Evolutionary conservation across 2,797 vertebrate genomes (phyloP).

Genomic region (Acipenser ruthenus): DNA sequence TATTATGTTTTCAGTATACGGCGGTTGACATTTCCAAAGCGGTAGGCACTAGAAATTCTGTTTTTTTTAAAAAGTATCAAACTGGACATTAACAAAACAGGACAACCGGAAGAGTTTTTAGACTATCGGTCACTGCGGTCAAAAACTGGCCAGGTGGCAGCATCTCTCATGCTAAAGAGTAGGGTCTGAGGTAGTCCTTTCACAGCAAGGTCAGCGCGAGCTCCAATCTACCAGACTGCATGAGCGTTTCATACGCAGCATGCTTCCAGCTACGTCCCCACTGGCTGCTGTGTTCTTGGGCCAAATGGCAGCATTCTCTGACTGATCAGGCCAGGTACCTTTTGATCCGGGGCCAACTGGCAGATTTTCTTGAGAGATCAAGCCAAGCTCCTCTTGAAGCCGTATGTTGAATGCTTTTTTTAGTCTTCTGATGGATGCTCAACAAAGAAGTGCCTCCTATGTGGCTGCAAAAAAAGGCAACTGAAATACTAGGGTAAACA

Average conservation of each 20-base stretch:
- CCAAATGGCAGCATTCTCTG: conserved; percentile 63
- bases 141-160: conserved; percentile 21
- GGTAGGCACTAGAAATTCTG: not conserved
- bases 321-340: conserved; percentile 60
- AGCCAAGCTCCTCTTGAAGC: conserved; percentile 66
- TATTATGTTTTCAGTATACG: not conserved
- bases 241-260: conserved; percentile 44
- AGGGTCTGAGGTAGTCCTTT: conserved; percentile 27
- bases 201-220: conserved; percentile 54
- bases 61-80: not conserved
- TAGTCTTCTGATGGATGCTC: conserved; percentile 55
- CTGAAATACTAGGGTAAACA: conserved; percentile 58
- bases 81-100: conserved; percentile 19
- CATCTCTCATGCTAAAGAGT: conserved; percentile 16
- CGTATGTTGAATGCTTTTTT: conserved; percentile 66
- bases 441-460: conserved; percentile 44
- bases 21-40: not conserved
- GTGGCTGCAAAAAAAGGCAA: conserved; percentile 49
- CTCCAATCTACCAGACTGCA: conserved; percentile 37
- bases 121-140: conserved; percentile 33
- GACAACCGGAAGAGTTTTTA: conserved; percentile 20
- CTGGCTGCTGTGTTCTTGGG: conserved; percentile 68
- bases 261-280: conserved; percentile 54
- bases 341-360: conserved; percentile 67
- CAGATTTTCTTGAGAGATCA: conserved; percentile 43